These are phyloP conservation scores for Notoglanidium macrostoma DNA, from an alignment of 2,797 vertebrate species.

Conservation along the genomic window DNA sequence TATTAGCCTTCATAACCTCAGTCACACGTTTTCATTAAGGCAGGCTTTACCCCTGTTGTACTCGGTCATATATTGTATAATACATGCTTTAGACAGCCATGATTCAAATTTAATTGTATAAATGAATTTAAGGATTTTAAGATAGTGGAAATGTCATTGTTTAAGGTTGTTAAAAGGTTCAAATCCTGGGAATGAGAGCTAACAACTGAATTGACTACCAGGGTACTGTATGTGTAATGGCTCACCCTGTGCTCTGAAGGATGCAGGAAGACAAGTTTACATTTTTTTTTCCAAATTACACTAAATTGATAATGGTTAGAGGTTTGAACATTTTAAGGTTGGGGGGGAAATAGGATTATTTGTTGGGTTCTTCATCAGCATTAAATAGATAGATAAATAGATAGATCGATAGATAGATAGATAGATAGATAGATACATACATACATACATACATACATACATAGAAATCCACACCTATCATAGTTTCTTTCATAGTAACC, in stretches of 20 bases:
- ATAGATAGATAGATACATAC: too few species aligned
- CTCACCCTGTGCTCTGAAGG: neutral
- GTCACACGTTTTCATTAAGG: slow-evolving; percentile 10
- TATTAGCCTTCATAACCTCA: slow-evolving; percentile 18
- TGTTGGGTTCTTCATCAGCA: neutral
- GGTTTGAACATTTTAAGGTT: too few species aligned
- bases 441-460: too few species aligned
- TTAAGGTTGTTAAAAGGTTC: neutral
- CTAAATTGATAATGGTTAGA: neutral
- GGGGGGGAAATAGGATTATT: neutral
- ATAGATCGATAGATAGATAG: too few species aligned
- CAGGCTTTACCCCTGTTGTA: slow-evolving; percentile 1
- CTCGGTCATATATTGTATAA: slow-evolving; percentile 14
- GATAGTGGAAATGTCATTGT: neutral
- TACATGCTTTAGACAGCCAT: neutral
- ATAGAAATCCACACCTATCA: neutral
- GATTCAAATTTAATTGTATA: neutral
- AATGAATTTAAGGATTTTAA: neutral
- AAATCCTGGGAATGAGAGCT: neutral
- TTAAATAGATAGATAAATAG: neutral
- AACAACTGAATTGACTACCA: neutral
- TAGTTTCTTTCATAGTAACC: neutral
- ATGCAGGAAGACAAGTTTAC: neutral
- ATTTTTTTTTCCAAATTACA: neutral
- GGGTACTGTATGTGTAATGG: neutral